Evolutionary conservation across 2,113 vertebrate genomes (phyloP).

Genomic region (Pygoscelis adeliae): DNA sequence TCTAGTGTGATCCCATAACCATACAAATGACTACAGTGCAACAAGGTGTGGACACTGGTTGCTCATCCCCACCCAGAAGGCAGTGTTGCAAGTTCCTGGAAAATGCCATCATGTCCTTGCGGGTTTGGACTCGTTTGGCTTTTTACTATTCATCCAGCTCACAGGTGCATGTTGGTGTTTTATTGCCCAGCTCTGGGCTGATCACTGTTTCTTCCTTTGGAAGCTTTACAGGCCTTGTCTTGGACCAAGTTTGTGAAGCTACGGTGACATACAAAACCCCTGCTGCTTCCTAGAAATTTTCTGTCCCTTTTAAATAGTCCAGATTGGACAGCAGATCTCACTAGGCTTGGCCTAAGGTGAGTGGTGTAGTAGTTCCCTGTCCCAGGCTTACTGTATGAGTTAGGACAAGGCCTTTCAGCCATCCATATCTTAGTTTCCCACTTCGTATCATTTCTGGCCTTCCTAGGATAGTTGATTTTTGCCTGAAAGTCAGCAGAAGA

Average conservation of each 20-base stretch:
- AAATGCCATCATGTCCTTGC: slow-evolving; percentile 32
- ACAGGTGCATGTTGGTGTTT: background rate
- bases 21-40: background rate
- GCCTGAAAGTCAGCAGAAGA: background rate
- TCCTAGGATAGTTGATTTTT: background rate
- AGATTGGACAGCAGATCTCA: background rate
- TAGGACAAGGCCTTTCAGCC: background rate
- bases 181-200: background rate
- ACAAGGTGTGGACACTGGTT: slow-evolving; percentile 22
- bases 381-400: background rate
- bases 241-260: background rate
- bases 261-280: background rate
- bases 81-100: slow-evolving; percentile 41
- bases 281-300: background rate
- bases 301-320: background rate
- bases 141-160: background rate
- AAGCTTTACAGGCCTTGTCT: background rate
- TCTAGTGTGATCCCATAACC: background rate
- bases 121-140: slow-evolving; percentile 6
- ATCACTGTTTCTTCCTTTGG: background rate
- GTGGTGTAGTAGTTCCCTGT: background rate
- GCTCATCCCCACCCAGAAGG: slow-evolving; percentile 45
- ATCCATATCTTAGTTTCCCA: background rate
- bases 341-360: background rate
- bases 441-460: background rate